These are phyloP conservation scores for Julus scandinavius DNA, from an alignment of 2,888 invertebrate species.

Conservation along the genomic window DNA sequence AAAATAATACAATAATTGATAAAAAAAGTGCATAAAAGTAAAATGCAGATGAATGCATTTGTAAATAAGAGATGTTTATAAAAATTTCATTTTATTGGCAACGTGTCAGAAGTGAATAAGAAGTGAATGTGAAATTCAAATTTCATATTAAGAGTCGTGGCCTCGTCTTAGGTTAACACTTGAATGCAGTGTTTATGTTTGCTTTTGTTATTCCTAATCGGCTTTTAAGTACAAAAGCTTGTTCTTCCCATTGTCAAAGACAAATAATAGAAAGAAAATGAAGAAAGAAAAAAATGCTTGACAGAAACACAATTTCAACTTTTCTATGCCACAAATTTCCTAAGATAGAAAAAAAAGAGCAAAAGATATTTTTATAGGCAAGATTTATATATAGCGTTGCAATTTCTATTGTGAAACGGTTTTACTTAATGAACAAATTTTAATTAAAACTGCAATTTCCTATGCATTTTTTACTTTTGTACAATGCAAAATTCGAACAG, in stretches of 20 bases:
- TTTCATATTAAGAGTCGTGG: background rate
- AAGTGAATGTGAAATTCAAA: conserved; percentile 18
- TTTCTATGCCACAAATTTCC: background rate
- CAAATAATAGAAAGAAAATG: background rate
- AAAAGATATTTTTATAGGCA: background rate
- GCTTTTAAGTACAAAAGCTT: conserved; percentile 18
- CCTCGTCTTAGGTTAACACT: conserved; percentile 11
- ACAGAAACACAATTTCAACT: background rate
- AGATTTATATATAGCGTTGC: background rate
- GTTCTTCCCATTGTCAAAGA: background rate
- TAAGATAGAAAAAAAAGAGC: background rate
- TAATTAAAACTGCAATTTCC: background rate
- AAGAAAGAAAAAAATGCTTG: background rate
- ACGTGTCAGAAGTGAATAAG: background rate
- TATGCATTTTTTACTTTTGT: too few species aligned
- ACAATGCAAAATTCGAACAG: too few species aligned
- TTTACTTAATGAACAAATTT: background rate
- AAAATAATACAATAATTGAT: background rate
- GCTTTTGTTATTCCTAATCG: conserved; percentile 17
- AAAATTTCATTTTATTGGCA: background rate
- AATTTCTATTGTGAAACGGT: background rate
- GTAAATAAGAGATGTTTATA: background rate
- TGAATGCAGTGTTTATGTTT: conserved; percentile 6
- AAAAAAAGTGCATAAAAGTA: background rate
- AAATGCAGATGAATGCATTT: background rate